Evolutionary conservation across 2,888 invertebrate species (phyloP), one percentile per base, ranked within the genome.

Genomic region (Empis livida): DNA sequence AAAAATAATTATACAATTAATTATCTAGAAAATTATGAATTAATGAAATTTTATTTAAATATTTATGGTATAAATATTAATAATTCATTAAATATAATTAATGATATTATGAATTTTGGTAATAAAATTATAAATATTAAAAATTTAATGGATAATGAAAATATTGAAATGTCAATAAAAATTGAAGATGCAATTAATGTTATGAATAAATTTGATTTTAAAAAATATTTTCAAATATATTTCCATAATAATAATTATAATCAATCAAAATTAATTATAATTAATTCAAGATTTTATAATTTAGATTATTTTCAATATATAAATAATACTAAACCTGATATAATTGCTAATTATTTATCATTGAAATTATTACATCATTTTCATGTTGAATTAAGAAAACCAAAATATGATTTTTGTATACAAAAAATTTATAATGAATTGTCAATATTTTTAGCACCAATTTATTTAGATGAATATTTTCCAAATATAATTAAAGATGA

Each of bases 341-440:
- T 38, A n/a, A n/a, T 48, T 16, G 45, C 41, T 14, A 45, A 48
- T 41, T 45, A 41, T 20, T 42, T 48, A 42, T 30, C 37, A 31
- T 42, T 44, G 38, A 45, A 15, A 42, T 42, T 45, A 13, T 14
- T 30, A 9, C 16, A 42, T 11, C 14, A 45, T 30, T 39, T 45
- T 31, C 15, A 17, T 42, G n/a, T 41, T 14, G 41, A 41, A 14
- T 13, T 14, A 3, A 23, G 41, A 41, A 23, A 14, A 20, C 8
- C 9, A 16, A 15, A 35, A 35, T 35, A 13, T 35, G n/a, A 35
- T 5, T 35, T 35, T 35, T 35, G 35, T 35, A 13, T 35, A 8
- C 10, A n/a, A 5, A 35, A 35, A 35, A n/a, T 35, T 35, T n/a
- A n/a, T 2, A 35, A 35, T 13, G 35, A 35, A n/a, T n/a, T 35